Evolutionary conservation across 2,113 vertebrate genomes (phyloP).

Genomic region (Dinomys branickii): DNA sequence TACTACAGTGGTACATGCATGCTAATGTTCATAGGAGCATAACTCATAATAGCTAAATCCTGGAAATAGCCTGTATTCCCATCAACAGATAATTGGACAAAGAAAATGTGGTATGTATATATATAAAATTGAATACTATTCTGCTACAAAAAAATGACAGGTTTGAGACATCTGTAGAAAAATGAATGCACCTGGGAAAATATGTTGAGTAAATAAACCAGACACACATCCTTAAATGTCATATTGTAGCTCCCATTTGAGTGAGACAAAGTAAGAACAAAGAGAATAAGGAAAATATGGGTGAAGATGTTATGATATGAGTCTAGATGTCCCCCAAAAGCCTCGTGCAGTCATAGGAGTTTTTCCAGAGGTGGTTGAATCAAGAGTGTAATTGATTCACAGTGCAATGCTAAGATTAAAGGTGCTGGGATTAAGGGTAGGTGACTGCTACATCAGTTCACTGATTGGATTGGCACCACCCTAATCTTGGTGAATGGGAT

Average conservation of each 20-base stretch:
- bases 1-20: neutral
- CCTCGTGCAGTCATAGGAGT: too few relatives aligned
- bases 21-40: neutral
- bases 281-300: neutral
- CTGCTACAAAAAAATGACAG: neutral
- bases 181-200: neutral
- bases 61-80: neutral
- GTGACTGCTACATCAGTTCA: too few relatives aligned
- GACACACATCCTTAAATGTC: neutral
- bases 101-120: neutral
- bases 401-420: too few relatives aligned
- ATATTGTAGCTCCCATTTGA: neutral
- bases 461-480: too few relatives aligned
- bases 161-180: neutral
- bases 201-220: neutral
- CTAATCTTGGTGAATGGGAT: too few relatives aligned
- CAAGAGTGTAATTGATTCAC: too few relatives aligned
- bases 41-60: neutral
- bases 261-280: neutral
- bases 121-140: neutral
- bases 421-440: too few relatives aligned
- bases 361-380: too few relatives aligned
- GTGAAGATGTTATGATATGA: neutral
- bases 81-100: neutral
- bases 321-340: too few relatives aligned